Evolutionary conservation across 1,140 invertebrate genomes (phyloP).

Genomic region (Drosophila kohkoa): DNA sequence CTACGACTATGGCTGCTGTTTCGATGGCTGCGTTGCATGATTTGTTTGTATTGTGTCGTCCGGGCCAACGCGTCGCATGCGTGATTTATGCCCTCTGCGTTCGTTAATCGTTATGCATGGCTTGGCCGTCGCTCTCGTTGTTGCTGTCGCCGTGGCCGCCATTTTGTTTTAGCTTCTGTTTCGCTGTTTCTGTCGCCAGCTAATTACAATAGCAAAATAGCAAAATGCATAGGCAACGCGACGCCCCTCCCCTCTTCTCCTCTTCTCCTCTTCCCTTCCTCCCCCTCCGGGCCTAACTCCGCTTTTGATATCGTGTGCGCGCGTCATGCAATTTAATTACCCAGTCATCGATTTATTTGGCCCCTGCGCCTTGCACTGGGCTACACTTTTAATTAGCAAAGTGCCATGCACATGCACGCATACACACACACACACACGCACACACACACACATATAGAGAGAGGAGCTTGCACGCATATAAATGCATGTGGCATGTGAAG

Average conservation of each 20-base stretch:
- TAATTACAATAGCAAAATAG: conserved; percentile 75
- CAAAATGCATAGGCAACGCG: conserved; percentile 48
- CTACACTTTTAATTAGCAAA: conserved; percentile 82
- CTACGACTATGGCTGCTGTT: no score
- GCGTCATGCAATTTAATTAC: conserved; percentile 82
- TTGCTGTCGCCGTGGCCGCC: conserved; percentile 61
- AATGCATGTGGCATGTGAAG: conserved; percentile 1
- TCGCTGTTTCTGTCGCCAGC: conserved; percentile 40
- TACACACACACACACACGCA: no score
- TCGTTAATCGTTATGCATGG: conserved; percentile 29
- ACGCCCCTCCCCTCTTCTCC: no score
- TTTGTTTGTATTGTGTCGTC: not conserved
- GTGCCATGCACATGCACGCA: conserved; percentile 79
- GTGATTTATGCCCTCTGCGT: conserved; percentile 55
- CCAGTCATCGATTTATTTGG: conserved; percentile 79
- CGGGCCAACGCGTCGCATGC: conserved; percentile 58
- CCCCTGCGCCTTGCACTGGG: conserved; percentile 60
- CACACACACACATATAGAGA: no score
- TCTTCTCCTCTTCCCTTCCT: no score
- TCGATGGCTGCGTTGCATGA: not conserved
- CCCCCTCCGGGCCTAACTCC: not conserved
- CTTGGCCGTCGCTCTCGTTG: conserved; percentile 18
- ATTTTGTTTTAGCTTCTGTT: conserved; percentile 63
- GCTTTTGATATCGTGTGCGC: conserved; percentile 37
- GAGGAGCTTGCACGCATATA: conserved; percentile 13